Percentiles rank a stretch among this genome's conserved stretches.
phyloP scores from a whole-genome alignment of 1,140 invertebrate species.

The Caenorhabditis inopinata region DNA sequence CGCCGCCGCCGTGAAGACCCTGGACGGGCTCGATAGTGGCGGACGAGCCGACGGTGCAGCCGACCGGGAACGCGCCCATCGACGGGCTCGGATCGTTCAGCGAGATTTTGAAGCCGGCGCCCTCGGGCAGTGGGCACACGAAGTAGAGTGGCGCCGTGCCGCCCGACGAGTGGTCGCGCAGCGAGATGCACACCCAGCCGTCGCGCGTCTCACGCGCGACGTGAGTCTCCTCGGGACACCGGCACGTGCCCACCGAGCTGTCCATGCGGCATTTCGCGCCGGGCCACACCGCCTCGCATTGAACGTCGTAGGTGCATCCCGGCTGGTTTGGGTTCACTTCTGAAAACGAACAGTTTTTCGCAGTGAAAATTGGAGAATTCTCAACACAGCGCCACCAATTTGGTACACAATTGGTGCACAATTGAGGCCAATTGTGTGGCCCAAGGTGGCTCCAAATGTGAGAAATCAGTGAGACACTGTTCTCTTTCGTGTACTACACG shows the following conservation, averaged over 20 bases:
- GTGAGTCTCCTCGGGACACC: constrained; percentile 49
- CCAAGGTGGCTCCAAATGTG: no score
- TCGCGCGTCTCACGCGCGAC: constrained; percentile 47
- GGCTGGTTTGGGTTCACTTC: constrained; percentile 51
- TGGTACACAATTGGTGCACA: no score
- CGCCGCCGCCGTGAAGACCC: constrained; percentile 45
- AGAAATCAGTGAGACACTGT: no score
- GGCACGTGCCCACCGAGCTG: constrained; percentile 42
- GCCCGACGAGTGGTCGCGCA: constrained; percentile 38
- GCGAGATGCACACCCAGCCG: constrained; percentile 50
- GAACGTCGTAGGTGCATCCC: constrained; percentile 48
- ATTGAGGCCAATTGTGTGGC: no score
- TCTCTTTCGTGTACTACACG: no score
- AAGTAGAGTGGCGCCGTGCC: constrained; percentile 44
- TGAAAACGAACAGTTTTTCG: neutral
- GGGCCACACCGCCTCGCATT: constrained; percentile 50
- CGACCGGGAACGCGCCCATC: constrained; percentile 41
- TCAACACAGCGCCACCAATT: no score
- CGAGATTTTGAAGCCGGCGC: constrained; percentile 50
- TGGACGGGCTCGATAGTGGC: constrained; percentile 40
- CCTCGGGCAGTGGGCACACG: constrained; percentile 49
- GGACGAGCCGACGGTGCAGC: constrained; percentile 44
- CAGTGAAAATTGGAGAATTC: no score
- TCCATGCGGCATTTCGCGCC: constrained; percentile 49
- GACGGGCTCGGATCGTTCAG: constrained; percentile 43